phyloP scores from a whole-genome alignment of 2,888 invertebrate species.

The Dioctria linearis region DNA sequence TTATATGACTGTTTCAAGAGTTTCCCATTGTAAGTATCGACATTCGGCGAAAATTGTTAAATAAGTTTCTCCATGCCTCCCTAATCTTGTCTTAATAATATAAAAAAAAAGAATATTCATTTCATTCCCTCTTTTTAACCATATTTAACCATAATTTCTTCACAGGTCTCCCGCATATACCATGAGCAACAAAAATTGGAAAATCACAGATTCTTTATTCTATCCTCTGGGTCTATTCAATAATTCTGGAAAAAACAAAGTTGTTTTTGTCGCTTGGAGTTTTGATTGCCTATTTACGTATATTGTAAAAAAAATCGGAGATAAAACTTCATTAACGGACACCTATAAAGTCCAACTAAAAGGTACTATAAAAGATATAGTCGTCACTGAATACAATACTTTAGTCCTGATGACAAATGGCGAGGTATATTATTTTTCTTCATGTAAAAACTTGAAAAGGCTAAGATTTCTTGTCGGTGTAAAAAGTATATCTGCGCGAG shows the following conservation, averaged over 20 bases:
- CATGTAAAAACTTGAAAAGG: slow-evolving; percentile 65
- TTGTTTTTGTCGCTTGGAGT: slow-evolving; percentile 68
- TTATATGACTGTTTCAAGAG: too few relatives aligned
- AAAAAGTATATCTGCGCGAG: slow-evolving; percentile 62
- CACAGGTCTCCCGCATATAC: neutral
- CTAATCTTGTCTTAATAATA: too few relatives aligned
- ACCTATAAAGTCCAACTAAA: slow-evolving; percentile 58
- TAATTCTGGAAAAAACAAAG: slow-evolving; percentile 65
- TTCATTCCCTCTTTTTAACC: too few relatives aligned
- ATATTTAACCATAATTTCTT: too few relatives aligned
- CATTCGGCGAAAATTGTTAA: too few relatives aligned
- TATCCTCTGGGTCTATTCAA: slow-evolving; percentile 66
- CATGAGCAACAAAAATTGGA: slow-evolving; percentile 63
- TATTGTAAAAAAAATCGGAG: slow-evolving; percentile 64
- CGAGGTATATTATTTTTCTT: slow-evolving; percentile 66
- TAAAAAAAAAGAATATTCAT: too few relatives aligned
- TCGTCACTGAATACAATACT: slow-evolving; percentile 67
- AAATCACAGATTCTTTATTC: slow-evolving; percentile 66
- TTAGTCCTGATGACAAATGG: slow-evolving; percentile 66
- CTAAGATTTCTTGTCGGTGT: slow-evolving; percentile 65
- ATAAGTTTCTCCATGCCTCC: too few relatives aligned
- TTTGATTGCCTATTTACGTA: slow-evolving; percentile 66
- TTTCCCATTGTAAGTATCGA: too few relatives aligned
- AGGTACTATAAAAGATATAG: slow-evolving; percentile 63
- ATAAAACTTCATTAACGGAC: slow-evolving; percentile 59